These are phyloP conservation scores for Dendroctonus ponderosae DNA, from an alignment of 1,140 invertebrate species.

Conservation along the genomic window DNA sequence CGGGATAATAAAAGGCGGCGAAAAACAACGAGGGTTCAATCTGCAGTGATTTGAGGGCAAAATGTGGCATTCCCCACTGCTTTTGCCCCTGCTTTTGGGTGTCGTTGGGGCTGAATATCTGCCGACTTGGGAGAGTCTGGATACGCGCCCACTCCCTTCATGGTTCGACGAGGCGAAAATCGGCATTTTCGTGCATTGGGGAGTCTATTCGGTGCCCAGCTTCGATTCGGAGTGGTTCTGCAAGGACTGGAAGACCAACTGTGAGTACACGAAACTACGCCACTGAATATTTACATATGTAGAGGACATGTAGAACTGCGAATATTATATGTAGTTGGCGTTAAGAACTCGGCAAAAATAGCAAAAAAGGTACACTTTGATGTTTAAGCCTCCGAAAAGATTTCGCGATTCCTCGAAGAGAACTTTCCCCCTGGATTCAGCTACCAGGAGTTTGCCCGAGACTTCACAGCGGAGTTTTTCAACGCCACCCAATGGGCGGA, in stretches of 20 bases:
- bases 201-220: slow-evolving; percentile 86
- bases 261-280: too few species aligned
- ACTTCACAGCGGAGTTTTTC: slow-evolving; percentile 81
- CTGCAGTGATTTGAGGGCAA: neutral
- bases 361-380: too few species aligned
- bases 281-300: too few species aligned
- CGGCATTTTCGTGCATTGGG: slow-evolving; percentile 95
- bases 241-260: slow-evolving; percentile 66
- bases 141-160: slow-evolving; percentile 72
- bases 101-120: neutral
- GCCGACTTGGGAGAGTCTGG: slow-evolving; percentile 74
- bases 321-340: too few species aligned
- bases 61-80: neutral
- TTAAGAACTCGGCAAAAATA: too few species aligned
- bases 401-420: slow-evolving; percentile 65
- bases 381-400: slow-evolving; percentile 2
- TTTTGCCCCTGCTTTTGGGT: neutral
- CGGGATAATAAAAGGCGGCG: neutral
- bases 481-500: slow-evolving; percentile 74
- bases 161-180: slow-evolving; percentile 92
- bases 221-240: slow-evolving; percentile 88
- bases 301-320: too few species aligned
- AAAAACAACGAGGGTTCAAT: neutral
- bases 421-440: slow-evolving; percentile 76
- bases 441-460: slow-evolving; percentile 81